These are phyloP conservation scores for Bufotes viridis DNA, from an alignment of 2,797 vertebrate species.

Conservation along the genomic window DNA sequence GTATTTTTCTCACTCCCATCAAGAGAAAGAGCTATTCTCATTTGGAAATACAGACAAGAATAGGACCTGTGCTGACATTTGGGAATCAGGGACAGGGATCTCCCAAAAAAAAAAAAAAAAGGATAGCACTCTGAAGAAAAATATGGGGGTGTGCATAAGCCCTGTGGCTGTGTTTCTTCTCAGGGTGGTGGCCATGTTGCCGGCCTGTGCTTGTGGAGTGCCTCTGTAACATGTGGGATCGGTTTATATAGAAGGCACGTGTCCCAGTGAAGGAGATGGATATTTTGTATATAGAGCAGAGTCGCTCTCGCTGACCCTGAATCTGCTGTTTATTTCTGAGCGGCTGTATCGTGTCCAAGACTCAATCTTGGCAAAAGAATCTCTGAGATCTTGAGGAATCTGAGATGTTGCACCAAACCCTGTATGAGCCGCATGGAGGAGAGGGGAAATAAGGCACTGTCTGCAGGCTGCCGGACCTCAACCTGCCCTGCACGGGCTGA, in stretches of 20 bases:
- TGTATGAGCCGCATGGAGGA: no score
- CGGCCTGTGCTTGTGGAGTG: neutral
- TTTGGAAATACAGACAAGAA: no score
- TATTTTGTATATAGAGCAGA: conserved; percentile 43
- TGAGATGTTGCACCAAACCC: neutral
- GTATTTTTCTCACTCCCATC: no score
- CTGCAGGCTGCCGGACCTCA: neutral
- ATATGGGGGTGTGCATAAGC: no score
- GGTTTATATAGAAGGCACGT: conserved; percentile 39
- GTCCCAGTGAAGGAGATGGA: conserved; percentile 46
- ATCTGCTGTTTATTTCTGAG: conserved; percentile 36
- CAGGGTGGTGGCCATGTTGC: neutral
- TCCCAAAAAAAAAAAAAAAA: no score
- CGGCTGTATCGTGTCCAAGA: conserved; percentile 21
- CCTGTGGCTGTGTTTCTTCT: no score
- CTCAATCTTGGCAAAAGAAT: neutral
- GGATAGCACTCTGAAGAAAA: no score
- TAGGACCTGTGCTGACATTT: no score
- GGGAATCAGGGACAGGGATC: no score
- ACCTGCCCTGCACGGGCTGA: neutral
- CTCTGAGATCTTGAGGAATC: conserved; percentile 3
- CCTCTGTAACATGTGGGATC: neutral
- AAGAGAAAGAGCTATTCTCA: no score
- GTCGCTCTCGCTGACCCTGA: conserved; percentile 27
- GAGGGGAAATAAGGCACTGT: neutral